phyloP scores from a whole-genome alignment of 2,113 vertebrate species.

The Silurus glanis region DNA sequence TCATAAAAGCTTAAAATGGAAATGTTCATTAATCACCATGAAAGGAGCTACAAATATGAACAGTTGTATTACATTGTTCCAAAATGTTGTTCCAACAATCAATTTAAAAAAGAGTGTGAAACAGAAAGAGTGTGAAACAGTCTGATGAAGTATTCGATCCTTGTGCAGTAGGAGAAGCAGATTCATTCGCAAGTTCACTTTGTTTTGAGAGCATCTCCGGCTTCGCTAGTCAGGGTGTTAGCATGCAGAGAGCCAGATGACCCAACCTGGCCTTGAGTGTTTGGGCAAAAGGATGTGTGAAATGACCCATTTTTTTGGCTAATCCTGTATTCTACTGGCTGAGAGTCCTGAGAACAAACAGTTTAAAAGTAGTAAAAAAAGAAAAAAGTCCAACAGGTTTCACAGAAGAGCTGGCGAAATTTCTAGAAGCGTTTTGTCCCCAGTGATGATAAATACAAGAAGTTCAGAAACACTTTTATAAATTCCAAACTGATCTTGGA shows the following conservation, averaged over 20 bases:
- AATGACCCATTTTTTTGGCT: slow-evolving; percentile 28
- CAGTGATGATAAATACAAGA: neutral
- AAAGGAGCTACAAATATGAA: neutral
- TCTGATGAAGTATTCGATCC: slow-evolving; percentile 5
- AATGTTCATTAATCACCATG: neutral
- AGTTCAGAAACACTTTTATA: neutral
- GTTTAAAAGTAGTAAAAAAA: neutral
- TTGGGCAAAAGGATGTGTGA: slow-evolving; percentile 23
- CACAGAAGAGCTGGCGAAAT: neutral
- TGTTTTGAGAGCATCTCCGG: slow-evolving; percentile 33
- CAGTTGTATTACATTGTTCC: neutral
- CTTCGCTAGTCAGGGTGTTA: slow-evolving; percentile 4
- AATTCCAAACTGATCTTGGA: neutral
- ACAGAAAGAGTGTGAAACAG: neutral
- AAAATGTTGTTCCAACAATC: too few relatives aligned
- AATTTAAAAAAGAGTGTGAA: neutral
- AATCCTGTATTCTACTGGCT: slow-evolving; percentile 31
- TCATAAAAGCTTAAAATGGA: neutral
- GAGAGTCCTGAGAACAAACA: slow-evolving; percentile 1
- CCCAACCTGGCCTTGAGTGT: slow-evolving; percentile 29
- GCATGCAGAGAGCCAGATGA: slow-evolving; percentile 31
- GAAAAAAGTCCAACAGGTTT: neutral
- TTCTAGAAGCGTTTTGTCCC: slow-evolving; percentile 29
- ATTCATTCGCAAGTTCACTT: neutral
- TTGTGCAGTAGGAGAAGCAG: neutral